Base-by-base conservation (phyloP, 1,140 invertebrate genomes). In the Drosophila malerkotliana region DNA sequence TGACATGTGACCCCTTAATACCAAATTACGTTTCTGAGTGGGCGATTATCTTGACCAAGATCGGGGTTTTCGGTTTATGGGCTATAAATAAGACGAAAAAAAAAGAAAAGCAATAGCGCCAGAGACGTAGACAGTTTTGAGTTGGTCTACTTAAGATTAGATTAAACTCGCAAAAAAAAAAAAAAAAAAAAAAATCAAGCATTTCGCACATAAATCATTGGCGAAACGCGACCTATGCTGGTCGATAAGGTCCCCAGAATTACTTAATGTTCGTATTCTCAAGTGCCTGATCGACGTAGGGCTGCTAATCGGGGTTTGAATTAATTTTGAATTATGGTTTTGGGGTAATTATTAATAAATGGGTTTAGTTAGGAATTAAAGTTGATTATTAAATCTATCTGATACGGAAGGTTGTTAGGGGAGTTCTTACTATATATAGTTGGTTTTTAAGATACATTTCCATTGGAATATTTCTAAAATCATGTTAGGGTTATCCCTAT, bases 141-240 rank as follows among this genome's bases (percentile, higher is more conserved):
- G 58, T 62, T 54, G 57, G 48, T 14, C 32, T 26, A 59, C 49
- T 72, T 30, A 18, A 32, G 63, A 67, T 67, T 41, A 67, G 63
- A 67, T 67, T 63, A 52, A 34, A 67, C 63, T 67, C 9, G 45
- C 63, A 41, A 8, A 44, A 32, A 21, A 21, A 21, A 21, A 18
- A 18, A 18, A 18, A 18, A 21, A 3, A 21, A 21, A 21, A 21
- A 21, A 67, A 67, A 63, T 52, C 59, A 41, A 67, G 28, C 14
- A 32, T 48, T 63, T 63, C 10, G 34, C 63, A 67, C 63, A 66
- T 66, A 66, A 66, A 66, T 62, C 63, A 66, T 62, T 32, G 9
- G 30, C 32, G 45, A 8, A 41, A 41, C 63, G 9, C 63, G 58
- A 67, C 63, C 63, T 67, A 67, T 67, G 63, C 41, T 44, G n/a